A percentile compares a stretch with the other conserved stretches of the same genome.
Conservation (phyloP, 2,797 vertebrate genomes). For the Furcifer pardalis region DNA sequence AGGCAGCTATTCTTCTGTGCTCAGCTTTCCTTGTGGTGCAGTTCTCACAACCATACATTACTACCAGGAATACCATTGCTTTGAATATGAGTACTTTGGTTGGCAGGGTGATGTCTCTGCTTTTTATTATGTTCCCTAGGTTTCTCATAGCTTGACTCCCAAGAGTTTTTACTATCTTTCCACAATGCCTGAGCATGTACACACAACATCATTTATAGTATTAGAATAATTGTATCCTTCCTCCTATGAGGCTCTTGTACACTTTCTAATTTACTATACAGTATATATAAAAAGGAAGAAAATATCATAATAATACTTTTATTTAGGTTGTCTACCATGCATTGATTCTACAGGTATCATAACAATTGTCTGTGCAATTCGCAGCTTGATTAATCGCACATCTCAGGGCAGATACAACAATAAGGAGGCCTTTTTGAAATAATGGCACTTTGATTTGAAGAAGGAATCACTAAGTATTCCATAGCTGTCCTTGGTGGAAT, state of each 20-base stretch:
- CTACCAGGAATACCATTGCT: no score
- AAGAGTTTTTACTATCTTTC: no score
- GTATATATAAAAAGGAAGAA: background rate
- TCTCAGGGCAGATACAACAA: constrained; percentile 65
- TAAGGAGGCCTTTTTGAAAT: constrained; percentile 70
- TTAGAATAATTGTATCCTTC: background rate
- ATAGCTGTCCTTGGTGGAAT: constrained; percentile 82
- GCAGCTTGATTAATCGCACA: constrained; percentile 78
- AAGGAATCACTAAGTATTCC: constrained; percentile 81
- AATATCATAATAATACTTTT: constrained; percentile 25
- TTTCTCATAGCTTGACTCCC: no score
- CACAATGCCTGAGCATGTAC: no score
- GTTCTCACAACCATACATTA: no score
- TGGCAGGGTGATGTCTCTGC: no score
- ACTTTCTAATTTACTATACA: background rate
- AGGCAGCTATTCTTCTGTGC: no score
- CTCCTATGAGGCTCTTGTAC: background rate
- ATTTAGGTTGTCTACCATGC: constrained; percentile 38
- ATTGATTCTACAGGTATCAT: constrained; percentile 40
- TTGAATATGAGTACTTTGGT: no score
- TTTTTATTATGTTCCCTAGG: no score
- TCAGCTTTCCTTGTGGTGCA: no score
- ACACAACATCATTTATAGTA: no score
- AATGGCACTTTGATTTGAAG: constrained; percentile 82
- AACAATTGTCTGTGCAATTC: constrained; percentile 62